A percentile compares a stretch with the other conserved stretches of the same genome.
Conservation (phyloP, 2,113 vertebrate genomes). For the Scalopus aquaticus region DNA sequence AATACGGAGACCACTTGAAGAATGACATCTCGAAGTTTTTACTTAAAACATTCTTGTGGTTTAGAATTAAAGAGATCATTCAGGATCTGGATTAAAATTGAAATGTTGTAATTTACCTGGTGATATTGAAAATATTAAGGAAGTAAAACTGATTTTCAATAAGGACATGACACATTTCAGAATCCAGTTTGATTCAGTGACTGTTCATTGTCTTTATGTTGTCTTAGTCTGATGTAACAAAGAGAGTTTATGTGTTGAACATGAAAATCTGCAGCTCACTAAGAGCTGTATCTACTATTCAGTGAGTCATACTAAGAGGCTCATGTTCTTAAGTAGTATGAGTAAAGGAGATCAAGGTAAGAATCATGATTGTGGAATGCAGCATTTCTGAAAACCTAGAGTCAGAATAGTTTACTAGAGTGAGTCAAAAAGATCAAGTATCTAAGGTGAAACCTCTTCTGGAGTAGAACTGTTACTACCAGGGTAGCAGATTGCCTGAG, state of each 20-base stretch:
- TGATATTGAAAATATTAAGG: not conserved
- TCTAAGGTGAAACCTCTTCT: constrained; percentile 17
- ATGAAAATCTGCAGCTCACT: constrained; percentile 24
- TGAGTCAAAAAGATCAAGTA: constrained; percentile 14
- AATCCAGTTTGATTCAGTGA: not conserved
- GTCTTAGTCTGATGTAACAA: not conserved
- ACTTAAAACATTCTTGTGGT: not conserved
- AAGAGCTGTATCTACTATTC: constrained; percentile 41
- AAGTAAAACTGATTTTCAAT: not conserved
- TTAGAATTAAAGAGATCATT: constrained; percentile 13
- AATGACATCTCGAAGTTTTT: not conserved
- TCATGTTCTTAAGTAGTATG: not conserved
- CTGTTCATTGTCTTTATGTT: not conserved
- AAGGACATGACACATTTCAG: not conserved
- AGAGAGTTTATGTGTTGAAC: not conserved
- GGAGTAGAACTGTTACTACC: not conserved
- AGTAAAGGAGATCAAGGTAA: not conserved
- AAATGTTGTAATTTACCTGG: not conserved
- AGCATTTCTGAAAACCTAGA: constrained; percentile 8
- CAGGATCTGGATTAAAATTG: not conserved
- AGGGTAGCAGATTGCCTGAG: not conserved
- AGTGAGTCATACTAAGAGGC: constrained; percentile 19
- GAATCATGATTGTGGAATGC: not conserved
- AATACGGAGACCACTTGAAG: not conserved
- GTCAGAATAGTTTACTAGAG: not conserved